Evolutionary conservation across 2,113 vertebrate genomes (phyloP), one percentile per base, ranked within the genome.

Genomic region (Saimiri boliviensis): DNA sequence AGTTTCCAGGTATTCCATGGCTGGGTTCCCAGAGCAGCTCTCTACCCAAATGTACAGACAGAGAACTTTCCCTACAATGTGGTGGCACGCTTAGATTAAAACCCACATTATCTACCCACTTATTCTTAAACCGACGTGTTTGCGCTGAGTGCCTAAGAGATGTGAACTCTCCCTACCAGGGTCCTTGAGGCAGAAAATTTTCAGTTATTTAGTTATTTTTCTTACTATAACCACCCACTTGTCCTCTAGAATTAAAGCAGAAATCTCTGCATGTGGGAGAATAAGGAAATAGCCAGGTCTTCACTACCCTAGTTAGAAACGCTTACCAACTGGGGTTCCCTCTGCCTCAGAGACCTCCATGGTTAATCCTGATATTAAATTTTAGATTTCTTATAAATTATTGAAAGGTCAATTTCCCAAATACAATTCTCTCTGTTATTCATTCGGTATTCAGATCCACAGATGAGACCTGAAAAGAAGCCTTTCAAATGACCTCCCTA

Each of bases 361-460:
- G 68, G 52, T 73, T 93, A 83, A 54, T 76, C 74, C 49, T 89
- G 35, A 87, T 60, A 74, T 40, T 52, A 80, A 94, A 86, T 86
- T 86, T 74, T 60, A 42, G 32, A 58, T 82, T 88, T 94, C 66
- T 76, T 89, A 35, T 87, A 52, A 89, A 83, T 91, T 71, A 56
- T 58, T 81, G 30, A 93, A 93, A 94, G 80, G 68, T 7, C 77
- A 66, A 17, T 94, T 91, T 92, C 71, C 45, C 73, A 68, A 80
- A 81, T 84, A 37, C 8, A 70, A 58, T 88, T 80, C 37, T 93
- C 13, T 86, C 13, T 20, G 2, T 54, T 76, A 35, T 58, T 91
- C 83, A 68, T 76, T 86, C 21, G 52, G 16, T 89, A 30, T 86
- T 95, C 88, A 70, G 17, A 70, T 40, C 35, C 63, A 45, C 32